Conservation (phyloP, 2,113 vertebrate species). For the Sula dactylatra region DNA sequence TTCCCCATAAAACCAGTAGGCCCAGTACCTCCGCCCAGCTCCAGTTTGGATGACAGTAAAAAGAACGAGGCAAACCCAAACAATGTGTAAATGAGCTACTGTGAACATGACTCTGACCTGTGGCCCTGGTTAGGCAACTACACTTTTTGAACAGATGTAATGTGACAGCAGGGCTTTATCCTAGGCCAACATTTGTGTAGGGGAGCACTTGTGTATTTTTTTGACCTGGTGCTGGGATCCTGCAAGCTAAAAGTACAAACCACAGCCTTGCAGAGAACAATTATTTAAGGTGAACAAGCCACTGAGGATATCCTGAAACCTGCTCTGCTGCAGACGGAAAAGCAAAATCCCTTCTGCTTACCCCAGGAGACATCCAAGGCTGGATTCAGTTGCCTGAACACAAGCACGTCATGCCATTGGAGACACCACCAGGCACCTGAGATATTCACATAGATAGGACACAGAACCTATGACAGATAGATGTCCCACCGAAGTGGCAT, state of each 20-base stretch:
- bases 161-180: slow-evolving; percentile 17
- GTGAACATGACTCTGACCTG: neutral
- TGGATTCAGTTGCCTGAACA: neutral
- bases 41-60: neutral
- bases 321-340: neutral
- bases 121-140: neutral
- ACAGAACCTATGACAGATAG: neutral
- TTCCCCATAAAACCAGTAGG: neutral
- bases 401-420: accelerated
- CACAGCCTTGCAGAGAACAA: neutral
- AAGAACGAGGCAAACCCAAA: neutral
- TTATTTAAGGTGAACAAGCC: neutral
- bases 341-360: neutral
- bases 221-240: neutral
- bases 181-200: neutral
- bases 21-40: neutral
- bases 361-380: neutral
- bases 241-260: neutral
- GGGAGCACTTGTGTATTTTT: neutral
- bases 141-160: neutral
- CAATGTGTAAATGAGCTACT: neutral
- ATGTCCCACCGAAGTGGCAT: neutral
- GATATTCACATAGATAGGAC: neutral
- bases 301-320: neutral
- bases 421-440: neutral